Conservation (phyloP, 2,888 invertebrate genomes). For the Cartodere bifasciata region DNA sequence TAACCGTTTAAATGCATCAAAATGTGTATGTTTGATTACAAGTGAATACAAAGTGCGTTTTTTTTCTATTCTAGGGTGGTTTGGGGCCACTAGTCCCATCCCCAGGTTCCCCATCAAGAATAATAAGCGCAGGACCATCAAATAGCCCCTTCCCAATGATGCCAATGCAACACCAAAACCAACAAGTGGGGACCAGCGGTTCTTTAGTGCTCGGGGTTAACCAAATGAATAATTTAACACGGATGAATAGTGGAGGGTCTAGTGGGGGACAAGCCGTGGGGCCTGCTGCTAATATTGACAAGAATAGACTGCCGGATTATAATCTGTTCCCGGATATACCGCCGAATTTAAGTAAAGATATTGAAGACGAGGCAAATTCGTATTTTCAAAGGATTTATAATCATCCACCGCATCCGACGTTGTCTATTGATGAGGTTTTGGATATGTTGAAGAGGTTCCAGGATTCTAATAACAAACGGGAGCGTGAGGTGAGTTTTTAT, state of each 20-base stretch:
- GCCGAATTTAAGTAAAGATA: conserved; percentile 79
- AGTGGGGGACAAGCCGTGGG: too few species aligned
- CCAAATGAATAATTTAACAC: conserved; percentile 52
- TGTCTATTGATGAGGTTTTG: conserved; percentile 90
- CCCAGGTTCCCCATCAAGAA: conserved; percentile 72
- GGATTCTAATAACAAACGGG: conserved; percentile 76
- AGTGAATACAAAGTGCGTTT: too few species aligned
- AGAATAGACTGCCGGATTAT: conserved; percentile 41
- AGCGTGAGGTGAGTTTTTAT: conserved; percentile 46
- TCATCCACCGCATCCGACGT: conserved; percentile 86
- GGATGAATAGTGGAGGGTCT: too few species aligned
- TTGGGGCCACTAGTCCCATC: conserved; percentile 64
- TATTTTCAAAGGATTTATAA: conserved; percentile 98
- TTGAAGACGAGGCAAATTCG: conserved; percentile 97
- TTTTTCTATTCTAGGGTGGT: too few species aligned
- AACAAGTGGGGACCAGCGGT: conserved; percentile 35
- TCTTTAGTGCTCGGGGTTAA: conserved; percentile 37
- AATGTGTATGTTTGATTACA: too few species aligned
- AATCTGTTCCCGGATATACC: conserved; percentile 64
- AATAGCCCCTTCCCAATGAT: conserved; percentile 72
- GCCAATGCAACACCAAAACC: conserved; percentile 42
- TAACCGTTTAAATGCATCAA: too few species aligned
- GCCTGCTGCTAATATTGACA: conserved; percentile 50
- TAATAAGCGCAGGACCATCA: conserved; percentile 51
- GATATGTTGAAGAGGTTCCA: conserved; percentile 94